Base-by-base conservation (phyloP, 30 jellyfish, hydroid and myxozoan species). In the Hydractinia symbiolongicarpus region DNA sequence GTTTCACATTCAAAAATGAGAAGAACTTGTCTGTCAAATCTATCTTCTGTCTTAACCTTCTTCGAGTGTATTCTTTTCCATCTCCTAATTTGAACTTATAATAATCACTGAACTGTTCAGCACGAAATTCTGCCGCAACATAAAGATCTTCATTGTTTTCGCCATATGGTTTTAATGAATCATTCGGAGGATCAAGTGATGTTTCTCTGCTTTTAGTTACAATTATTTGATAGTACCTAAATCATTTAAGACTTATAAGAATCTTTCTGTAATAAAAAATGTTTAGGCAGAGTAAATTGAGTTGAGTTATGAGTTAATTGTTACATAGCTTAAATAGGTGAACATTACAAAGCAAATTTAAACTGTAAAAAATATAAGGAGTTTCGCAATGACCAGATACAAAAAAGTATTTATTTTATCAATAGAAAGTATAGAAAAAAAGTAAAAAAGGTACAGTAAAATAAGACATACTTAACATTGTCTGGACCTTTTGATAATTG, bases 401-500 rank as follows among this genome's bases (percentile, higher is more conserved):
- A 30, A 30, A 30, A 30, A 30, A 30, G 44, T 30, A 30, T 30
- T 30, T 30, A 30, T 30, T 30, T 30, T 2, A 30, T 30, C 44
- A 30, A 30, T 30, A 30, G 44, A 30, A 30, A 69, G 44, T 11
- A 14, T 69, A 11, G 81, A 17, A 50, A 10, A 79, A n/a, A 6
- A 17, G 58, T 8, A 7, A 10, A 67, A 21, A 5, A 19, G 4
- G 67, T 0, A 15, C 62, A 14, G n/a, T 50, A 61, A 0, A 58
- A 5, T 30, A 50, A 49, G 5, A 49, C 86, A 50, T 21, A 87
- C 96, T 69, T 87, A 4, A 91, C 40, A 40, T 50, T 55, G 19
- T 67, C 14, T 13, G 96, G 96, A 7, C 96, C 96, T 82, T 50
- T 67, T 50, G 69, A 84, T 77, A 87, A 64, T 4, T 83, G 88